Base-by-base conservation (phyloP, 2,888 invertebrate species). In the Oxystoma pomonae region DNA sequence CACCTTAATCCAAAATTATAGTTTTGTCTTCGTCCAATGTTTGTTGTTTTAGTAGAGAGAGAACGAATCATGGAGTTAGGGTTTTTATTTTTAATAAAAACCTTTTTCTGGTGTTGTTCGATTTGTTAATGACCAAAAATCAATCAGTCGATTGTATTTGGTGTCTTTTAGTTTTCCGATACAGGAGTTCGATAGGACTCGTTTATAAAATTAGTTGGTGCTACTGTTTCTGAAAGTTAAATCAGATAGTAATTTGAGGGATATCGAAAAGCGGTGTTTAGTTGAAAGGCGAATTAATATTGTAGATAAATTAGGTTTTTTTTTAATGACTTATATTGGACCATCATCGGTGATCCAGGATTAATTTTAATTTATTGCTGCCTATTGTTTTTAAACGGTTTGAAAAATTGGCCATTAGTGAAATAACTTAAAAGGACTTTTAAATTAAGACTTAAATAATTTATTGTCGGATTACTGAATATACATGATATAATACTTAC, bases 91-190 rank as follows among this genome's bases (percentile, higher is more conserved):
- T n/a, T n/a, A n/a, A n/a, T n/a, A n/a, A 35, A 35, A 35, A 35
- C 61, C 60, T 57, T 63, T 61, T 57, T 57, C 50, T 73, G 70
- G 72, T 71, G 70, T 71, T 73, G 75, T 76, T 75, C 74, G 75
- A 75, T 75, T 75, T 70, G 68, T 63, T 75, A 75, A 75, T 73
- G 76, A 73, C 72, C 18, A 65, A 59, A 69, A 68, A 77, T 77
- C 73, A 68, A 71, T 71, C 71, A 71, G 61, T 59, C 17, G 53
- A 35, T 35, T 35, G 35, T 35, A 7, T 35, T 35, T 35, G 3
- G 35, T 35, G 35, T 35, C 35, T 12, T 35, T 35, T 35, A 12
- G 35, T 35, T 7, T 35, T 35, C 12, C 12, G 35, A 35, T 35
- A n/a, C 12, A 35, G 35, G 12, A 3, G 5, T 35, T 35, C 35